Conservation (phyloP, 2,888 invertebrate genomes). For the Euproctis similis region DNA sequence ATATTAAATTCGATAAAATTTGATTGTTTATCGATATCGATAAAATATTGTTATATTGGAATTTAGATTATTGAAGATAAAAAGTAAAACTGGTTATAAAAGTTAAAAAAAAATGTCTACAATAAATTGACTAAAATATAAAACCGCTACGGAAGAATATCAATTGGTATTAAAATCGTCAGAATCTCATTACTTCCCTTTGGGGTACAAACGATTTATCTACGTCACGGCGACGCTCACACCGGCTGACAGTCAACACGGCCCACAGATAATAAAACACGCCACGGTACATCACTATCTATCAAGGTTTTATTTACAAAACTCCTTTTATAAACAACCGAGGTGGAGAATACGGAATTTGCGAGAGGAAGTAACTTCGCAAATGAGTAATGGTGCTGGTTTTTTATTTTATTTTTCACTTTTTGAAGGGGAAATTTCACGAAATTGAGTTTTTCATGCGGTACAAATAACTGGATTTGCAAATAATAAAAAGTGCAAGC, state of each 20-base stretch:
- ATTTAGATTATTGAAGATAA: too few relatives aligned
- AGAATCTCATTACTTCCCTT: slow-evolving; percentile 31
- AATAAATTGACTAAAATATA: slow-evolving; percentile 16
- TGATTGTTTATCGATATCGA: too few relatives aligned
- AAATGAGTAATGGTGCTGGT: slow-evolving; percentile 9
- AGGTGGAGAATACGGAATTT: slow-evolving; percentile 16
- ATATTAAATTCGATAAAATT: too few relatives aligned
- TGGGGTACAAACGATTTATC: slow-evolving; percentile 39
- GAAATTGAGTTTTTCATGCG: too few relatives aligned
- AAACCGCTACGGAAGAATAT: slow-evolving; percentile 21
- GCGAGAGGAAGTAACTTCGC: slow-evolving; percentile 2
- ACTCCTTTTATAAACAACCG: slow-evolving; percentile 19
- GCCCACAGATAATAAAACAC: slow-evolving; percentile 43
- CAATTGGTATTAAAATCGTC: slow-evolving; percentile 27
- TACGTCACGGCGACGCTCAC: slow-evolving; percentile 35
- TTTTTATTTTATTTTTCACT: too few relatives aligned
- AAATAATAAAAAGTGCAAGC: too few relatives aligned
- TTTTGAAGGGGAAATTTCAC: too few relatives aligned
- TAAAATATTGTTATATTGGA: too few relatives aligned
- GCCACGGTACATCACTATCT: slow-evolving; percentile 32
- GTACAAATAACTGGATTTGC: too few relatives aligned
- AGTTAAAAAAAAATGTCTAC: too few relatives aligned
- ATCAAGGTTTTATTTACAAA: slow-evolving; percentile 28
- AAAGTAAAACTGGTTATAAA: too few relatives aligned
- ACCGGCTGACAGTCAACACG: slow-evolving; percentile 30